Conservation (phyloP, 2,888 invertebrate genomes). For the Trichopoda pennipes region DNA sequence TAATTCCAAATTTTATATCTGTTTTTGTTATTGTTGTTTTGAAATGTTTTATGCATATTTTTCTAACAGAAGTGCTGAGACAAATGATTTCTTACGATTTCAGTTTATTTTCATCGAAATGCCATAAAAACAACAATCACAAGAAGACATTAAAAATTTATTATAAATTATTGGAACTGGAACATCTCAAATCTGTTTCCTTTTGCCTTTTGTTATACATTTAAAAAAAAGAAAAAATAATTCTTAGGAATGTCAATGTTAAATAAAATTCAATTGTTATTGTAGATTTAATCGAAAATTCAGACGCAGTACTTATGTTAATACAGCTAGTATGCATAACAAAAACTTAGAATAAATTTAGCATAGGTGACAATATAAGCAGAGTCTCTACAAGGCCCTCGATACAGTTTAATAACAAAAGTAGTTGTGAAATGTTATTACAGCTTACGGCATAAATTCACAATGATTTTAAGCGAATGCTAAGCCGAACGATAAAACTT, state of each 20-base stretch:
- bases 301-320: too few relatives aligned
- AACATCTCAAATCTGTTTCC: constrained; percentile 24
- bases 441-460: too few relatives aligned
- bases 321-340: too few relatives aligned
- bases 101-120: constrained; percentile 55
- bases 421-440: too few relatives aligned
- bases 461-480: too few relatives aligned
- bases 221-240: not conserved
- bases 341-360: too few relatives aligned
- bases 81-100: constrained; percentile 61
- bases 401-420: too few relatives aligned
- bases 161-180: constrained; percentile 57
- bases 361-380: too few relatives aligned
- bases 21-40: constrained; percentile 48
- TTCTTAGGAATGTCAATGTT: constrained; percentile 26
- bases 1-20: constrained; percentile 33
- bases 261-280: not conserved
- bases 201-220: not conserved
- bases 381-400: too few relatives aligned
- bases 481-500: too few relatives aligned
- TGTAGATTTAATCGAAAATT: too few relatives aligned
- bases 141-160: constrained; percentile 56
- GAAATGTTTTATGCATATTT: constrained; percentile 61
- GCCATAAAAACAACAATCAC: constrained; percentile 41
- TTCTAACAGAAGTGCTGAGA: constrained; percentile 65